Conservation (phyloP, 2,797 vertebrate species). For the Eleutherodactylus coqui region DNA sequence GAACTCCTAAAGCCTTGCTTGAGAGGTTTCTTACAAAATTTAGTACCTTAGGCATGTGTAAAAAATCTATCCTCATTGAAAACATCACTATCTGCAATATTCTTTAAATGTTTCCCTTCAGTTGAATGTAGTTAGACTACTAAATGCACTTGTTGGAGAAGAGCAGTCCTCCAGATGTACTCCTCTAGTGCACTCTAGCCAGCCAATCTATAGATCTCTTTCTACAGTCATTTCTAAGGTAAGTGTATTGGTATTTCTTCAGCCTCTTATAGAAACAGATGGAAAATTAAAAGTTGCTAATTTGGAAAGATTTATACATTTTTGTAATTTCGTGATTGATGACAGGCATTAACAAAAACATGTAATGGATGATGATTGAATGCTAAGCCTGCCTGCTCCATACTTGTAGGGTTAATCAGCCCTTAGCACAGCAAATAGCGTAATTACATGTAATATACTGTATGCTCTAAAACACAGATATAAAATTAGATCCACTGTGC, state of each 20-base stretch:
- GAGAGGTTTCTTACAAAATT: slow-evolving; percentile 55
- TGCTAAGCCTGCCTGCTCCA: not conserved
- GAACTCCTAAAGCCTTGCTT: slow-evolving; percentile 60
- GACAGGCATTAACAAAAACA: slow-evolving; percentile 34
- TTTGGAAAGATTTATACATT: slow-evolving; percentile 46
- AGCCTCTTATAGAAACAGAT: slow-evolving; percentile 33
- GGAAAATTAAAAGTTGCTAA: slow-evolving; percentile 32
- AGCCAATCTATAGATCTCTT: not conserved
- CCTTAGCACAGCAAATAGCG: not conserved
- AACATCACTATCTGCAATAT: slow-evolving; percentile 57
- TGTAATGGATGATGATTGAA: slow-evolving; percentile 12
- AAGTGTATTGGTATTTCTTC: slow-evolving; percentile 26
- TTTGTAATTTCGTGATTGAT: slow-evolving; percentile 34
- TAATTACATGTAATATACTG: slow-evolving; percentile 40
- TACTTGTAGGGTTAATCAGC: slow-evolving; percentile 37
- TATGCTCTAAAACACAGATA: slow-evolving; percentile 11
- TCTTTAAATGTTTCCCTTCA: slow-evolving; percentile 48
- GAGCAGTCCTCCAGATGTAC: not conserved
- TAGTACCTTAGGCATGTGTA: slow-evolving; percentile 54
- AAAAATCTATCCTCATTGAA: slow-evolving; percentile 61
- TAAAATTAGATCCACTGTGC: not conserved
- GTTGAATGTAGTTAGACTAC: slow-evolving; percentile 39
- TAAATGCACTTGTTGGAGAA: slow-evolving; percentile 10
- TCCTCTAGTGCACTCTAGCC: not conserved
- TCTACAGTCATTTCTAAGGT: not conserved